Percentiles rank a stretch among this genome's conserved stretches.
These are phyloP conservation scores for Lepus townsendii DNA, from an alignment of 2,797 vertebrate species.

Conservation along the genomic window DNA sequence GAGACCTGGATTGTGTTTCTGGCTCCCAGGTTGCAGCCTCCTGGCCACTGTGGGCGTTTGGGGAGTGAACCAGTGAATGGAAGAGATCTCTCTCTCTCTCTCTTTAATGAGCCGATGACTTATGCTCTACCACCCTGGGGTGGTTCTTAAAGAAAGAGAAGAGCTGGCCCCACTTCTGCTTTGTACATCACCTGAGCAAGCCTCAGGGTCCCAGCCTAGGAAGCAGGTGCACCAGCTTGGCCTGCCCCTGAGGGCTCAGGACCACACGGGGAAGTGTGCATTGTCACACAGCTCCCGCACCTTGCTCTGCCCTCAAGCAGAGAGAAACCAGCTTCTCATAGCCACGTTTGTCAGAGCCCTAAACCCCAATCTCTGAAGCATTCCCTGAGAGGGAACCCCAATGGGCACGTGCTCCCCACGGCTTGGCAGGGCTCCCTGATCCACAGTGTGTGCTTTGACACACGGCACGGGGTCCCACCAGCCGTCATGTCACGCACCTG, in stretches of 20 bases:
- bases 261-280: accelerated
- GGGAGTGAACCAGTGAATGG: too few relatives aligned
- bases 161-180: neutral
- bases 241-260: neutral
- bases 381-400: neutral
- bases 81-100: too few relatives aligned
- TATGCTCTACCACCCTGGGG: neutral
- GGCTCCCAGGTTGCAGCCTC: too few relatives aligned
- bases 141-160: accelerated
- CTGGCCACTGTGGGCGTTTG: too few relatives aligned
- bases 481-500: too few relatives aligned
- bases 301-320: neutral
- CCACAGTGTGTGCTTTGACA: neutral
- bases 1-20: too few relatives aligned
- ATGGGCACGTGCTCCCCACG: accelerated
- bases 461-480: accelerated
- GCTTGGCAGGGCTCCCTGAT: neutral
- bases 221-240: neutral
- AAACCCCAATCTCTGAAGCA: accelerated
- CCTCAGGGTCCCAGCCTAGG: neutral
- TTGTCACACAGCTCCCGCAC: accelerated
- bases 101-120: too few relatives aligned
- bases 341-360: too few relatives aligned
- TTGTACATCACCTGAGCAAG: neutral
- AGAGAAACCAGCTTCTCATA: neutral